Evolutionary conservation across 2,113 vertebrate genomes (phyloP), one percentile per base, ranked within the genome.

Genomic region (Crotophaga sulcirostris): DNA sequence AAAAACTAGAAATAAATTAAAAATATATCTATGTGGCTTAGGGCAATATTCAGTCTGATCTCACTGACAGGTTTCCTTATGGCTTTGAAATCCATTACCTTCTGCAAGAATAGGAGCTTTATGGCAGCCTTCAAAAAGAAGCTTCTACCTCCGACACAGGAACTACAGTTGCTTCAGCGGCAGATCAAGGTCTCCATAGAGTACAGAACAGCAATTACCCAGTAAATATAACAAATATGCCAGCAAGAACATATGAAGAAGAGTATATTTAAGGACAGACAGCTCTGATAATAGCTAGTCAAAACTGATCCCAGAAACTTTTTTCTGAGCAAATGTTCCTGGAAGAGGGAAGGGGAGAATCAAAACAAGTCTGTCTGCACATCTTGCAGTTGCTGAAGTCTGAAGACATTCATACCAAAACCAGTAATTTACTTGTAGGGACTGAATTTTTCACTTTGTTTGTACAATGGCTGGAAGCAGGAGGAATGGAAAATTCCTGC

Each of bases 71-170:
- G n/a, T 89, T 92, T 89, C 54, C 76, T 84, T 34, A 60, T 3
- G 3, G 21, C 79, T 95, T 86, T 93, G 90, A 93, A 93, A 95
- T 81, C 33, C 60, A 67, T 81, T 78, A 60, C 77, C 44, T 86
- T 84, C 68, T 84, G 38, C 88, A 84, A 88, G 70, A 93, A 56
- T 33, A 60, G 47, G n/a, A 95, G 40, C 66, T 87, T 91, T 83
- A 52, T 47, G 42, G 90, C 62, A 68, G 21, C 49, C 74, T 89
- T 93, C 82, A 68, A 60, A 94, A 84, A 49, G 40, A 80, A 90
- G 67, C 45, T 94, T 83, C 80, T 67, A 45, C 75, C 67, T 89
- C 94, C 87, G 78, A 16, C 28, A 28, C 11, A 72, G 67, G 84
- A 96, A 70, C 52, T 80, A 36, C 14, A 44, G 63, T 90, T 87